Evolutionary conservation across 1,140 invertebrate species (phyloP), one percentile per base, ranked within the genome.

Genomic region (Sitobion miscanthi): DNA sequence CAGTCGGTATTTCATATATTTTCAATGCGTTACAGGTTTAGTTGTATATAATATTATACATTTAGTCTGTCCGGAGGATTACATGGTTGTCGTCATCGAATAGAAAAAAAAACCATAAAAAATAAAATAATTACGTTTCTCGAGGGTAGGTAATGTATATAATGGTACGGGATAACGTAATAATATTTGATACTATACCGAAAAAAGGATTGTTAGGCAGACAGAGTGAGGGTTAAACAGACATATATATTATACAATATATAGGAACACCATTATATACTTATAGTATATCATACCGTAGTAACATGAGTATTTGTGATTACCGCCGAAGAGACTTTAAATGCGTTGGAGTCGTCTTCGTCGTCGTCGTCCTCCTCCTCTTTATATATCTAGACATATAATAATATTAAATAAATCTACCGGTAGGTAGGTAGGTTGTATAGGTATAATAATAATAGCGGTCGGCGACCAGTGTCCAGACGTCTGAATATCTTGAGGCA

Each of bases 401-500:
- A 85, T 42, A 85, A 25, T 85, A 85, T 42, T 30, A 42, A 45
- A 77, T n/a, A n/a, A 77, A 77, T 77, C 77, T 20, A 38, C 77
- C 35, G 35, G 35, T 83, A 7, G 77, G 42, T 83, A 7, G 77
- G 42, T 86, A n/a, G 62, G 62, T 77, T 77, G 38, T 86, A 69
- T 30, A 87, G 45, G 25, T 87, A 47, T 87, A 42, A 25, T 42
- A 45, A 86, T 86, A 86, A 47, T 86, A 47, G 49, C 35, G 86
- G 38, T 77, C 90, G 90, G 90, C 90, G 90, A 82, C 90, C 90
- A 47, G 20, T 49, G 90, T 91, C 90, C 90, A 91, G 90, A 91
- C 90, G 90, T 91, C 90, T 91, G 90, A 69, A 83, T 91, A 91
- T 91, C 45, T 83, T n/a, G 2, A 91, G 69, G 90, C 90, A 91